Percentiles rank a stretch among this genome's conserved stretches.
These are phyloP conservation scores for Sciurus carolinensis DNA, from an alignment of 2,797 vertebrate genomes.

Conservation along the genomic window DNA sequence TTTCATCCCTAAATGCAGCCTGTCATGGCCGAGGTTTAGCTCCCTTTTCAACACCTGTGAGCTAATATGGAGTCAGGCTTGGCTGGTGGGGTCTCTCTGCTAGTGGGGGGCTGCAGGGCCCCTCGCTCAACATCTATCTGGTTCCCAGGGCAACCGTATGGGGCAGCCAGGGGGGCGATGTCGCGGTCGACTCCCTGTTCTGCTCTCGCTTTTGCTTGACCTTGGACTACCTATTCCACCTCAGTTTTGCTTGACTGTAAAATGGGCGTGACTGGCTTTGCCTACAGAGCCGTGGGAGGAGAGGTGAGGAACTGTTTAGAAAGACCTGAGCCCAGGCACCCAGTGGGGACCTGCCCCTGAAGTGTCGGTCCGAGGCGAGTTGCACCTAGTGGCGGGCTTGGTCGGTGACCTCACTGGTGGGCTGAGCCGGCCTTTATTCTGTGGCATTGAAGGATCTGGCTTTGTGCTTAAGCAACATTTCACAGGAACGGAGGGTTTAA, in stretches of 20 bases:
- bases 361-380: not conserved
- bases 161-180: not conserved
- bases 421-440: not conserved
- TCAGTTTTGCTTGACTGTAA: not conserved
- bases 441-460: not conserved
- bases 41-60: not conserved
- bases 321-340: not conserved
- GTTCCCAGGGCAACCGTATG: not conserved
- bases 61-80: not conserved
- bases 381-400: not conserved
- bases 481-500: not conserved
- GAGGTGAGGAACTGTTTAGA: slow-evolving; percentile 25
- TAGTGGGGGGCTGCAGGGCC: not conserved
- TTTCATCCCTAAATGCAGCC: too few relatives aligned
- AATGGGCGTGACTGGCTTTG: not conserved
- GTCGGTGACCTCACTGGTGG: not conserved
- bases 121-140: not conserved
- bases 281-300: not conserved
- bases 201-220: not conserved
- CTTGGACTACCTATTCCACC: not conserved
- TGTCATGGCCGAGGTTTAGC: too few relatives aligned
- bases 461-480: not conserved
- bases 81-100: not conserved
- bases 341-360: not conserved
- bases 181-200: not conserved